These are phyloP conservation scores for Tapirus terrestris DNA, from an alignment of 2,113 vertebrate genomes.

Conservation along the genomic window DNA sequence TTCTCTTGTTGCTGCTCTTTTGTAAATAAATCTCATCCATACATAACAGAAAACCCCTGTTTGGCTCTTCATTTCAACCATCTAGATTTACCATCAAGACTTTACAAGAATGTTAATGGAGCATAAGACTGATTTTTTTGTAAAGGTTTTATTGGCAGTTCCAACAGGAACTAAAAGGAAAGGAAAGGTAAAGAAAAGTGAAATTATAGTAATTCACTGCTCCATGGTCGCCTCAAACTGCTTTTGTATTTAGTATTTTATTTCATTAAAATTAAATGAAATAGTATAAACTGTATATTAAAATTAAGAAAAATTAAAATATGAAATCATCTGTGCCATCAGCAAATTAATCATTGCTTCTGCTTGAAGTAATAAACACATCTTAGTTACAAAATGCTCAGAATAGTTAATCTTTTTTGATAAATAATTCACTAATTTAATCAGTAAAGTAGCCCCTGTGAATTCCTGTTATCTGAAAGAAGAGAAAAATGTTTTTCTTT, in stretches of 20 bases:
- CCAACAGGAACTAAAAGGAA: background rate
- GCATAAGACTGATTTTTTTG: background rate
- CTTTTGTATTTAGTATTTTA: background rate
- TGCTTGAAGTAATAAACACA: background rate
- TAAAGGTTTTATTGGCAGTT: background rate
- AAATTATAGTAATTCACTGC: background rate
- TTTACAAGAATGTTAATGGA: background rate
- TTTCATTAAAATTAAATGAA: background rate
- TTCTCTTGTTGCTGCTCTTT: background rate
- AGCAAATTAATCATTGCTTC: background rate
- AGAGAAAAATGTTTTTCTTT: background rate
- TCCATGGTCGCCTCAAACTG: background rate
- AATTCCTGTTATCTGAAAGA: background rate
- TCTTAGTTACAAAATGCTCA: background rate
- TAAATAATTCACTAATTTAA: slow-evolving; percentile 1
- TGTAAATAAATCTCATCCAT: background rate
- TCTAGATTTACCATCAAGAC: background rate
- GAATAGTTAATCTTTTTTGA: background rate
- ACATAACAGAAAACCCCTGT: background rate
- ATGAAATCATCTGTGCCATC: background rate
- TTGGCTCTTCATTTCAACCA: background rate
- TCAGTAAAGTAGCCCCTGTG: background rate
- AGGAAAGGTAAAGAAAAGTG: background rate
- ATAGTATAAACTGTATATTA: background rate
- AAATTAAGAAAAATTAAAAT: background rate